Base-by-base conservation (phyloP, 2,113 vertebrate genomes). In the Puffinus mauretanicus region DNA sequence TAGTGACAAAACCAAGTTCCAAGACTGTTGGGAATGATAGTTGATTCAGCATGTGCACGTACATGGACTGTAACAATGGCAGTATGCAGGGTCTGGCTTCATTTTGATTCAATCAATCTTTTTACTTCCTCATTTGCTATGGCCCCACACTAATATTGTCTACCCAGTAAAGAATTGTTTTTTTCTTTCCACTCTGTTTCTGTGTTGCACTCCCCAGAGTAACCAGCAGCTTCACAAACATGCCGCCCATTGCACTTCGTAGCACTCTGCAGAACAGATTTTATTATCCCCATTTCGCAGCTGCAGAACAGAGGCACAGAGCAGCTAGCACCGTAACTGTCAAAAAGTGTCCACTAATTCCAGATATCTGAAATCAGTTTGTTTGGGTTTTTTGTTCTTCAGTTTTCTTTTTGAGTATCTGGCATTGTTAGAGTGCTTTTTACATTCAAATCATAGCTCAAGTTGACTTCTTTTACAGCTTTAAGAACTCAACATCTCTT, bases 21-120 rank as follows among this genome's bases (percentile, higher is more conserved):
- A 27, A 83, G 88, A 47, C 20, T 40, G 34, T 20, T 62, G 20
- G 19, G 29, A 94, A 60, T 26, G 1, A 34, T 47, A 47, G 49
- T 5, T 65, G 44, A 49, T 91, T 85, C 61, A 78, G 60, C 8
- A 30, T 10, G 14, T 49, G 21, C 24, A 66, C 3, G 5, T 60
- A 54, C 10, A 49, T 11, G 24, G 38, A 16, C 34, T 67, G 25
- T 10, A 73, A 30, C 36, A 22, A 11, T 26, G 51, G n/a, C 40
- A 27, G 40, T 22, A 55, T 0, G 0, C 16, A 49, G 20, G 8
- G 46, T 64, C 34, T n/a, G 44, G 25, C 14, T 82, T 82, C 26
- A 36, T 52, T 86, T 77, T 58, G 30, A 61, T 86, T 81, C 46
- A 70, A 26, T 58, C 34, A 40, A 34, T n/a, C 3, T 52, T 88